phyloP scores from a whole-genome alignment of 2,113 vertebrate genomes.

The Emydura subglobosa region DNA sequence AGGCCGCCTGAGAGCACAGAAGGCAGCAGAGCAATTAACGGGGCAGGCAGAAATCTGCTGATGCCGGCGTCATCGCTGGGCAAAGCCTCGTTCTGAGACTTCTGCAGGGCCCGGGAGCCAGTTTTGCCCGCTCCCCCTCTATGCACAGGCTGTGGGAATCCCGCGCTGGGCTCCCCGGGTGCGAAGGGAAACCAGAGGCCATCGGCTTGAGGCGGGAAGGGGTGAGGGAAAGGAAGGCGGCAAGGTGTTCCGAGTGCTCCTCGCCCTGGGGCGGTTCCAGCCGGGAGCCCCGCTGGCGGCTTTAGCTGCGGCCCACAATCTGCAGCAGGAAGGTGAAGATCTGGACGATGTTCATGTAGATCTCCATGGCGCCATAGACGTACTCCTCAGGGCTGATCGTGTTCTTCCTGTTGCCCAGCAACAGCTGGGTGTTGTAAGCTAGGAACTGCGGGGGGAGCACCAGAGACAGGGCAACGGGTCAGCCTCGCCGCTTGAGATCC shows the following conservation, averaged over 20 bases:
- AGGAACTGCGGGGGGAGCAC: constrained; percentile 84
- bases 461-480: not conserved
- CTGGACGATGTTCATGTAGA: constrained; percentile 93
- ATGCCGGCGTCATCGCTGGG: not conserved
- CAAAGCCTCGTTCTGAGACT: not conserved
- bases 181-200: not conserved
- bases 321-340: constrained; percentile 94
- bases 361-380: constrained; percentile 90
- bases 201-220: no score
- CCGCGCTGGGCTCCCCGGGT: not conserved
- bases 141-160: no score
- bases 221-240: not conserved
- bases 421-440: constrained; percentile 94
- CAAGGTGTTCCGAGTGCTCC: not conserved
- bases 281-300: not conserved
- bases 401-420: constrained; percentile 92
- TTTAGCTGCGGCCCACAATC: constrained; percentile 82
- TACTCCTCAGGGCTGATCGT: constrained; percentile 94
- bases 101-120: not conserved
- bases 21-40: not conserved
- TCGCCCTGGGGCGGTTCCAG: not conserved
- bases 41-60: not conserved
- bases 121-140: constrained; percentile 22
- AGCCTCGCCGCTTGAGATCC: not conserved
- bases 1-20: not conserved